Percentiles rank a stretch among this genome's conserved stretches.
phyloP scores from a whole-genome alignment of 2,797 vertebrate species.

The Apodemus agrarius region DNA sequence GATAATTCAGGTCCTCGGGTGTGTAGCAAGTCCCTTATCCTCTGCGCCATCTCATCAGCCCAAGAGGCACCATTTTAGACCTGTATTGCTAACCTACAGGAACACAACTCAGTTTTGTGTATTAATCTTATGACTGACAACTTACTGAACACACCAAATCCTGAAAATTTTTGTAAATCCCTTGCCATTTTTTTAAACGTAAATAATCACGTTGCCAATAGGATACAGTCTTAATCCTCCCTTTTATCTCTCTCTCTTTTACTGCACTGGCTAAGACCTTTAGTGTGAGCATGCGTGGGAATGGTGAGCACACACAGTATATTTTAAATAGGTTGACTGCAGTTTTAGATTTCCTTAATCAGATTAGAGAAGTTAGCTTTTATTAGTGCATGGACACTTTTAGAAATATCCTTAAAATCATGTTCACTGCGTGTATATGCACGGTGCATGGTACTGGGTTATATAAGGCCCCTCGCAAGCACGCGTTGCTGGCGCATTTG shows the following conservation, averaged over 20 bases:
- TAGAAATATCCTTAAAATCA: background rate
- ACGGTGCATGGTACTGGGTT: background rate
- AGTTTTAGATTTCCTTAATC: background rate
- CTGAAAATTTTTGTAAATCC: background rate
- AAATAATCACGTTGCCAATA: background rate
- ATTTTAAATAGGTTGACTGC: background rate
- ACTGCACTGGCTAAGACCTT: background rate
- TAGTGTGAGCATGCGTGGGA: background rate
- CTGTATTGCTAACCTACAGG: background rate
- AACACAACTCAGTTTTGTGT: background rate
- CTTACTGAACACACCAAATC: background rate
- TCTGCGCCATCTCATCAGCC: background rate
- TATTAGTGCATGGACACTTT: background rate
- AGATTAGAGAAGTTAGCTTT: background rate
- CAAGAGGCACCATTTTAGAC: too few relatives aligned
- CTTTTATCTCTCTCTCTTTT: background rate
- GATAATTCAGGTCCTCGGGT: background rate
- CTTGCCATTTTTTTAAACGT: background rate
- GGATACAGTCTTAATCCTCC: background rate
- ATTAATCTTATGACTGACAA: background rate
- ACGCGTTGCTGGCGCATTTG: background rate
- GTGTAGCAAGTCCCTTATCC: background rate
- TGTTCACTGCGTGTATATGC: background rate
- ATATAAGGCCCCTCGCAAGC: background rate
- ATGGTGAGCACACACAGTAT: background rate